Conservation (phyloP, 2,888 invertebrate genomes). For the Leucoptera coffeella region DNA sequence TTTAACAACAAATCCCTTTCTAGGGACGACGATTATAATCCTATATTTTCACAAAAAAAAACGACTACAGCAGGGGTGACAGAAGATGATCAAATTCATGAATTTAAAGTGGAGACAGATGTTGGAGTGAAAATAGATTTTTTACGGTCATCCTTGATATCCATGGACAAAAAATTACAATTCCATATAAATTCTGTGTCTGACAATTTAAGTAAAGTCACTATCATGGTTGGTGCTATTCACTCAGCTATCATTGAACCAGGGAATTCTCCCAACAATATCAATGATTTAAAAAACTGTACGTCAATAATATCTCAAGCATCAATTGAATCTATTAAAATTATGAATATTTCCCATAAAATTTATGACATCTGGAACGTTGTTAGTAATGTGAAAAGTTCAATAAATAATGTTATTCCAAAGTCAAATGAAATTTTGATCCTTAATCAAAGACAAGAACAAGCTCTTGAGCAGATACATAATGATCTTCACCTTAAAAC, state of each 20-base stretch:
- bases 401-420: conserved; percentile 78
- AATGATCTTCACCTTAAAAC: conserved; percentile 75
- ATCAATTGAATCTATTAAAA: conserved; percentile 81
- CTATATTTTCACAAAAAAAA: conserved; percentile 82
- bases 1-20: conserved; percentile 77
- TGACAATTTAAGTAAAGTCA: conserved; percentile 72
- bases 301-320: too few species aligned
- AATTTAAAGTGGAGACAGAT: conserved; percentile 72
- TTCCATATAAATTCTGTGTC: conserved; percentile 80
- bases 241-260: conserved; percentile 80
- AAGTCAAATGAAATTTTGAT: conserved; percentile 81
- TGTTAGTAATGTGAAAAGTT: conserved; percentile 82
- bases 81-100: conserved; percentile 79
- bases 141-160: conserved; percentile 69
- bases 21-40: conserved; percentile 77
- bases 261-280: conserved; percentile 61
- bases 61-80: conserved; percentile 77
- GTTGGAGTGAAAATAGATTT: conserved; percentile 76
- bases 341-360: conserved; percentile 79
- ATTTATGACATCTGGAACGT: conserved; percentile 92
- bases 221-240: conserved; percentile 74
- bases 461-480: conserved; percentile 82
- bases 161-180: conserved; percentile 75
- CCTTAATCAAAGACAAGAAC: conserved; percentile 79
- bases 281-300: conserved; percentile 72